phyloP scores from a whole-genome alignment of 1,140 invertebrate species.

The Asbolus verrucosus region DNA sequence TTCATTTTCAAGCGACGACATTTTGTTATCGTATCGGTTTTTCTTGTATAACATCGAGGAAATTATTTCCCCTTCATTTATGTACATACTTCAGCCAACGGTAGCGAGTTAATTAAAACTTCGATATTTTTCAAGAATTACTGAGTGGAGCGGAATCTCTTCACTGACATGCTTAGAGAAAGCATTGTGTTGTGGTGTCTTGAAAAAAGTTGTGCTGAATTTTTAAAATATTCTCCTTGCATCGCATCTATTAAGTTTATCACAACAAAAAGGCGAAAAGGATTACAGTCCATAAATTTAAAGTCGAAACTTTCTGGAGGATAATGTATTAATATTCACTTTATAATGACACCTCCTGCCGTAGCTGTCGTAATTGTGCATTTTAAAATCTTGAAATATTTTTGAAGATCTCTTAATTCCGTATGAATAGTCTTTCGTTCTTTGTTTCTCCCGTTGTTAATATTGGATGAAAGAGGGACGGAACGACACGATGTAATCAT shows the following conservation, averaged over 20 bases:
- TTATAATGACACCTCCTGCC: constrained; percentile 46
- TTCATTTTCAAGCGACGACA: not conserved
- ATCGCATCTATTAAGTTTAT: constrained; percentile 41
- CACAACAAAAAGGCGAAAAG: constrained; percentile 42
- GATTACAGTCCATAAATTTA: constrained; percentile 46
- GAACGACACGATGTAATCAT: constrained; percentile 43
- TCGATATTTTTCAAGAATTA: too few relatives aligned
- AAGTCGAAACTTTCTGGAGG: constrained; percentile 37
- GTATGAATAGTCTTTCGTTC: constrained; percentile 12
- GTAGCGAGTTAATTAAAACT: too few relatives aligned
- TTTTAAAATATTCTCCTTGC: constrained; percentile 36
- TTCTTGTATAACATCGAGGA: too few relatives aligned
- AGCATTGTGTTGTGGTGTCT: too few relatives aligned
- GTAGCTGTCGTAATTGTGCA: constrained; percentile 45
- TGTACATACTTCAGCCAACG: too few relatives aligned
- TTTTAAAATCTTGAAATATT: constrained; percentile 45
- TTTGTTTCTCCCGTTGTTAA: constrained; percentile 33
- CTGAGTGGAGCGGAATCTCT: too few relatives aligned
- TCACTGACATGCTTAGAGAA: too few relatives aligned
- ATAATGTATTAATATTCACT: constrained; percentile 49
- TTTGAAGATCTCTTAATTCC: constrained; percentile 40
- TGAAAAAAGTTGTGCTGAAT: constrained; percentile 5
- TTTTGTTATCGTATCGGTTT: not conserved
- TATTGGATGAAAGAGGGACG: constrained; percentile 27
- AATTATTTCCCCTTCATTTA: too few relatives aligned